Evolutionary conservation across 1,140 invertebrate species (phyloP), one percentile per base, ranked within the genome.

Genomic region (Bombus sibiricus): DNA sequence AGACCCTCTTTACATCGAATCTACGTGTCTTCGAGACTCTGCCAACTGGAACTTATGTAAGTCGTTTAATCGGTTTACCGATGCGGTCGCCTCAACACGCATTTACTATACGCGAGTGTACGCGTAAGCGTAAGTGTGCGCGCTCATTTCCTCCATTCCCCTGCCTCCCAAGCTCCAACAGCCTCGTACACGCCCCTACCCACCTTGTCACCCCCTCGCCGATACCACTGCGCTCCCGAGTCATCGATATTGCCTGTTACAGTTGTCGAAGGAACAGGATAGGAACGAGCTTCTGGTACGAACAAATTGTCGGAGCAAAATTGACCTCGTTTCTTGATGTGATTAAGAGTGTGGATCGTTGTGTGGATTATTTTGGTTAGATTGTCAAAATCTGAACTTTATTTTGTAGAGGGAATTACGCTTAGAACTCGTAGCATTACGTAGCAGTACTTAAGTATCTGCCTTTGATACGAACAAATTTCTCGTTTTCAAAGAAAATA

Each of bases 11-110:
- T 53, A 47, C 76, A 64, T 80, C 68, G 53, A 72, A 85, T 80
- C 66, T 28, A 69, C 57, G 71, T 57, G 77, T 73, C 68, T 85
- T 73, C n/a, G 68, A 80, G 74, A n/a, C 68, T 73, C 68, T n/a
- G n/a, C 57, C 78, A 43, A 66, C 22, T 76, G 72, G 75, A 32
- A 81, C 77, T 90, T 89, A 90, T 66, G 78, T 87, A 90, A 90
- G 85, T 82, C 78, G 68, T 83, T 87, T 89, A 75, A 85, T 90
- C 85, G 79, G 64, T 85, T 85, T 83, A 77, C 53, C 59, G 78
- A 87, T 68, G 71, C 81, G 41, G 75, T 66, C 43, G 43, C 76
- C 59, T 78, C 41, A 72, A 64, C 64, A 57, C 85, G 53, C 43
- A 59, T 84, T 81, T 72, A 66, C 34, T 80, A 43, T 62, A 66